These are phyloP conservation scores for Eulemur albifrons DNA, from an alignment of 2,797 vertebrate species.

Conservation along the genomic window DNA sequence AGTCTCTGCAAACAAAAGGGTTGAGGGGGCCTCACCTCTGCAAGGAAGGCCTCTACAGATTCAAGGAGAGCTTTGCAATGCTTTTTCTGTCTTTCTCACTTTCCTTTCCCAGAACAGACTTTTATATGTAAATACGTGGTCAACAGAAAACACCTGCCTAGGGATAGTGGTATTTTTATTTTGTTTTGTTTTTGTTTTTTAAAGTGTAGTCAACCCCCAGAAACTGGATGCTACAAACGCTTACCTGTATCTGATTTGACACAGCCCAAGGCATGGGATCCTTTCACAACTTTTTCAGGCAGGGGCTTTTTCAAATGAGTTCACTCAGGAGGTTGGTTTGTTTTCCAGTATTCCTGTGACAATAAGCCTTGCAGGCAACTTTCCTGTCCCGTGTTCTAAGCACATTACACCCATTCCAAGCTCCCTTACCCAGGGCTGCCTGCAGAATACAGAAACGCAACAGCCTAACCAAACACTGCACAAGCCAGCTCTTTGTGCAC, in stretches of 20 bases:
- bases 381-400: not conserved
- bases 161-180: not conserved
- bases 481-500: rapidly evolving
- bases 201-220: not conserved
- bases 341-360: not conserved
- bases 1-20: conserved; percentile 57
- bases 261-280: not conserved
- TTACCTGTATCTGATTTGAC: not conserved
- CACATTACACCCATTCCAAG: not conserved
- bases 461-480: rapidly evolving
- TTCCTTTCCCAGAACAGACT: not conserved
- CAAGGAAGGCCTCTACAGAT: not conserved
- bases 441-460: rapidly evolving
- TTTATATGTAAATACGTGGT: not conserved
- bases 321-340: not conserved
- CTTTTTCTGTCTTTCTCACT: not conserved
- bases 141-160: not conserved
- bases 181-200: not conserved
- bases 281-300: not conserved
- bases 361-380: rapidly evolving
- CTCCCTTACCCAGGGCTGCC: not conserved
- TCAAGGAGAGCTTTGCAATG: not conserved
- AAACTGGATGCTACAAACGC: not conserved
- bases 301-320: not conserved
- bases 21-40: not conserved